These are phyloP conservation scores for Rhamnusium bicolor DNA, from an alignment of 2,888 invertebrate genomes.

Conservation along the genomic window DNA sequence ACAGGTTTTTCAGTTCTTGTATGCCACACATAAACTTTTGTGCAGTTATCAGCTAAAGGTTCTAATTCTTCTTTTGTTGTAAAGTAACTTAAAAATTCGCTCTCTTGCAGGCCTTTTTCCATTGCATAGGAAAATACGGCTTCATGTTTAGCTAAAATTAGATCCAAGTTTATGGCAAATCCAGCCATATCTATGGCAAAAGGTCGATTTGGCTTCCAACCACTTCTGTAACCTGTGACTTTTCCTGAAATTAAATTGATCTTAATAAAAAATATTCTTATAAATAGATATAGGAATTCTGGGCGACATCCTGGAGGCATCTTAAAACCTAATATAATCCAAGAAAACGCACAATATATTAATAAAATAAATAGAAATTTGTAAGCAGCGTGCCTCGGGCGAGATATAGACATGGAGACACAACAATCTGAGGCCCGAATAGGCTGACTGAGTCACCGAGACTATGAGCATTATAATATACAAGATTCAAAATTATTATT, in stretches of 20 bases:
- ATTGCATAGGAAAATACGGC: conserved; percentile 89
- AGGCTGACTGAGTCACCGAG: too few relatives aligned
- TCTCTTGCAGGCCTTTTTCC: conserved; percentile 91
- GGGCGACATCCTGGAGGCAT: too few relatives aligned
- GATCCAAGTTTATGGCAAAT: conserved; percentile 88
- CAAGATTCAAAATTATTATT: too few relatives aligned
- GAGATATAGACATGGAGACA: too few relatives aligned
- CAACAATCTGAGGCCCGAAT: too few relatives aligned
- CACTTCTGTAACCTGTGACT: conserved; percentile 80
- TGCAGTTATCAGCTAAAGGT: conserved; percentile 91
- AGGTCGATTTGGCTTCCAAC: conserved; percentile 91
- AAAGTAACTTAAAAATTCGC: conserved; percentile 85
- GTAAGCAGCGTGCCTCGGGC: too few relatives aligned
- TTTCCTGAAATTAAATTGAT: conserved; percentile 66
- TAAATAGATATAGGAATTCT: too few relatives aligned
- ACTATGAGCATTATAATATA: too few relatives aligned
- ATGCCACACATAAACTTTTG: conserved; percentile 98
- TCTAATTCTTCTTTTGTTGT: conserved; percentile 85
- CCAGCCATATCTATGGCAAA: conserved; percentile 99
- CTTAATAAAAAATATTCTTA: too few relatives aligned
- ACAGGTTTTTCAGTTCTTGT: conserved; percentile 94
- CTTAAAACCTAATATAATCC: too few relatives aligned
- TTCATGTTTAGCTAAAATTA: conserved; percentile 81
- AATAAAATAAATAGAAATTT: too few relatives aligned
- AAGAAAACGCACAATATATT: too few relatives aligned